Evolutionary conservation across 2,888 invertebrate species (phyloP), one percentile per base, ranked within the genome.

Genomic region (Busseola fusca): DNA sequence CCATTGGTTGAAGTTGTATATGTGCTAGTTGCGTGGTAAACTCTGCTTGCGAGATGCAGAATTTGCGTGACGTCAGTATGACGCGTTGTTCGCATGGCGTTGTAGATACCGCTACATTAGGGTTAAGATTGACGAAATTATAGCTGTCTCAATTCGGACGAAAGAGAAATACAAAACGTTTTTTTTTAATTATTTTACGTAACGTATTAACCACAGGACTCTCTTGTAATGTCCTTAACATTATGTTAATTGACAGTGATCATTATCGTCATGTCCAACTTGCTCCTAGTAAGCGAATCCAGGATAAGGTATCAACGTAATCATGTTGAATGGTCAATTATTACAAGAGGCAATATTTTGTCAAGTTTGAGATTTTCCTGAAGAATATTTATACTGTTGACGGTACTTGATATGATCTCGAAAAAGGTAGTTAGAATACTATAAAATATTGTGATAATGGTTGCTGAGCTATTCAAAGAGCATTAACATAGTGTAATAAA

Each of bases 401-500:
- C 27, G 27, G 42, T 52, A 30, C 12, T 40, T 7, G 1, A 10
- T 12, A 21, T 0, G 14, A 7, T 34, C 5, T 4, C 16, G 14
- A 18, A 16, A 42, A 34, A 37, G n/a, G n/a, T 16, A 14, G 16
- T 9, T 40, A 18, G 6, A 45, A 56, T 74, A 9, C n/a, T 16
- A 2, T 45, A 3, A 52, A 57, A 52, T 27, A 34, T 18, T 63
- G 4, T 40, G 21, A 40, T 60, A 56, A 42, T 48, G 3, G 16
- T 21, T 64, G 16, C 21, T 54, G 18, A 60, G 48, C 50, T 56
- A 74, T 67, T 60, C 27, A 52, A 40, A 30, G 42, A 42, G 30
- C 34, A 77, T 62, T 74, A 64, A 60, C 64, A 45, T 30, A 56
- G 37, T 59, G 42, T 30, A 18, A 60, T 45, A 67, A 64, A 67